phyloP scores from a whole-genome alignment of 2,888 invertebrate genomes.

The Microplitis manilae region DNA sequence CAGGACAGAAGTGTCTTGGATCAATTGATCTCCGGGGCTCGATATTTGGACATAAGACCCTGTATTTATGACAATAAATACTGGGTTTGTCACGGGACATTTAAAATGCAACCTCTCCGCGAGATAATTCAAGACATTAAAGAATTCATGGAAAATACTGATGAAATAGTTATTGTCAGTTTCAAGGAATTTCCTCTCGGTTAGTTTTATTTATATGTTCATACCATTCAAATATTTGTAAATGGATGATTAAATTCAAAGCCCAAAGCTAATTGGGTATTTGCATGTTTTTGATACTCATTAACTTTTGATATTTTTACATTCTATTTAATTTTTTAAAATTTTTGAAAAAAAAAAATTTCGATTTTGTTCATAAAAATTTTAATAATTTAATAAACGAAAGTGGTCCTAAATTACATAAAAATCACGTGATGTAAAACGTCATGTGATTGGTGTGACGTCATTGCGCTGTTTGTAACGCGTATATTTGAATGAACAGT shows the following conservation, averaged over 20 bases:
- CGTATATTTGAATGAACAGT: no score
- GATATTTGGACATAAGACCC: slow-evolving; percentile 75
- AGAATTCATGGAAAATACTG: slow-evolving; percentile 73
- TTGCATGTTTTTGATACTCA: no score
- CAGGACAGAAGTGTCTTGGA: slow-evolving; percentile 73
- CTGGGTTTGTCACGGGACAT: slow-evolving; percentile 74
- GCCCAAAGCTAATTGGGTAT: no score
- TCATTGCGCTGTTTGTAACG: no score
- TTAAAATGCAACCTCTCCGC: slow-evolving; percentile 70
- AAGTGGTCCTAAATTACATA: no score
- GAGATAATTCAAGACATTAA: slow-evolving; percentile 72
- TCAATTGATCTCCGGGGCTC: slow-evolving; percentile 75
- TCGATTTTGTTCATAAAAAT: no score
- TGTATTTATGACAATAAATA: slow-evolving; percentile 72
- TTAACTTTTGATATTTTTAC: no score
- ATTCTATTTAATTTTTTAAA: no score
- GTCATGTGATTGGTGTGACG: no score
- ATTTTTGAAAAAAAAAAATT: no score
- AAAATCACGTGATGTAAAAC: no score
- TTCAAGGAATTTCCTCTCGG: slow-evolving; percentile 75
- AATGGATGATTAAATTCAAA: not conserved
- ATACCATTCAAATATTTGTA: not conserved
- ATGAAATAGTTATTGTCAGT: slow-evolving; percentile 75
- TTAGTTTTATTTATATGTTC: slow-evolving; percentile 48
- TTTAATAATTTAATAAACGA: no score